Base-by-base conservation (phyloP, 1,140 invertebrate genomes). In the Tachypleus tridentatus region DNA sequence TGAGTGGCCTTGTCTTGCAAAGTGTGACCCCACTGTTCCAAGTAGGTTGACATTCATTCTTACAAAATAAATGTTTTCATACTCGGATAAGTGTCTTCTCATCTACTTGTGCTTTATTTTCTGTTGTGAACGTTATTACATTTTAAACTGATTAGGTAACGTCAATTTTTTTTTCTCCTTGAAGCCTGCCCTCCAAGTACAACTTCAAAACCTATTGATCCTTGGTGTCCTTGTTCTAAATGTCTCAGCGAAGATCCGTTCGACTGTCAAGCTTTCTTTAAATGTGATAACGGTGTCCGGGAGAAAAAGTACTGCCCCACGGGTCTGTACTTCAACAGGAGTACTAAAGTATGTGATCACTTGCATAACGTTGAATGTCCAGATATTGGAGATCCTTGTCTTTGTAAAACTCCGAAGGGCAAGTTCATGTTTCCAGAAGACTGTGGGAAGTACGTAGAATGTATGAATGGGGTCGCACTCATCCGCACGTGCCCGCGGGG, bases 321-420 rank as follows among this genome's bases (percentile, higher is more conserved):
- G 4, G 78, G 76, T 1, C 72, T 83, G 2, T 77, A 80, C 57
- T 85, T 83, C 73, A 82, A 84, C 70, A 68, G 77, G 3, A 51
- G 71, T 2, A 67, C 74, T 3, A 72, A 76, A 65, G 73, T 78
- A 4, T 85, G 84, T 68, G 83, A 84, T 69, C 83, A 63, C 47
- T 57, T 60, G 60, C 51, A 60, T 11, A n/a, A 52, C 5, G 66
- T 64, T 3, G 10, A 29, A 5, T 67, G 66, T 10, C 53, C 56
- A 49, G 8, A n/a, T 5, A 57, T 48, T 7, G 57, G 8, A 1
- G 64, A 66, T 62, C 64, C 64, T 0, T 49, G 11, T 0, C 51
- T 67, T 4, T 67, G 66, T 50, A 5, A 7, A 0, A 4, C 49
- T 49, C 62, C 61, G 0, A 54, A 50, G 10, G 66, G 66, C 0